A percentile compares a stretch with the other conserved stretches of the same genome.
phyloP scores from a whole-genome alignment of 2,888 invertebrate species.

The Leptopilina syphax region DNA sequence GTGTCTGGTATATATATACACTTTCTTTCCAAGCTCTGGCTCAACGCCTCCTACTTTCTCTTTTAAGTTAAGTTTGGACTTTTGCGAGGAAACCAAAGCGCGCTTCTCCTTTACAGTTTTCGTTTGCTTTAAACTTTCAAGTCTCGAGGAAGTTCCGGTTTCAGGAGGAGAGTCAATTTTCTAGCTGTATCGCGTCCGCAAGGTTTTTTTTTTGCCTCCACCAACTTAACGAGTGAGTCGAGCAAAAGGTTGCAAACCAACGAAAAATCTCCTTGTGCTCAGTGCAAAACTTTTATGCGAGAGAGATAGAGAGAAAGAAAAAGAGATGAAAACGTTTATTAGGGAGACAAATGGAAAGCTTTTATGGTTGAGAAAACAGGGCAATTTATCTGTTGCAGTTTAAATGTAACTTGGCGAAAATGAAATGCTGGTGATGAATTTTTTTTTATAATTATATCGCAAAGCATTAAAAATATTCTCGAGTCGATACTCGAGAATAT shows the following conservation, averaged over 20 bases:
- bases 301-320: too few relatives aligned
- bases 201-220: not conserved
- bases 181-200: not conserved
- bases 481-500: too few relatives aligned
- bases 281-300: not conserved
- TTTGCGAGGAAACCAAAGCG: slow-evolving; percentile 33
- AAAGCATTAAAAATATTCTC: too few relatives aligned
- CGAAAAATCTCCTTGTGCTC: not conserved
- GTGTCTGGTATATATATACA: not conserved
- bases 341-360: not conserved
- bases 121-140: slow-evolving; percentile 37
- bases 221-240: not conserved
- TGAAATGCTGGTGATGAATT: too few relatives aligned
- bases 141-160: slow-evolving; percentile 10
- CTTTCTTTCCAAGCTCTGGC: not conserved
- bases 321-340: not conserved
- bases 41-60: slow-evolving; percentile 20
- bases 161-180: slow-evolving; percentile 27
- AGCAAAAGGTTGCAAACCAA: slow-evolving; percentile 1
- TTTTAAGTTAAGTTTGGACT: slow-evolving; percentile 25
- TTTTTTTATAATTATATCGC: too few relatives aligned
- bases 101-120: slow-evolving; percentile 29
- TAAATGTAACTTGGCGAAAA: not conserved
- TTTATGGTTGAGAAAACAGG: not conserved
- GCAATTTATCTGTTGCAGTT: not conserved